phyloP scores from a whole-genome alignment of 1,140 invertebrate species.

The Globodera ellingtonae region DNA sequence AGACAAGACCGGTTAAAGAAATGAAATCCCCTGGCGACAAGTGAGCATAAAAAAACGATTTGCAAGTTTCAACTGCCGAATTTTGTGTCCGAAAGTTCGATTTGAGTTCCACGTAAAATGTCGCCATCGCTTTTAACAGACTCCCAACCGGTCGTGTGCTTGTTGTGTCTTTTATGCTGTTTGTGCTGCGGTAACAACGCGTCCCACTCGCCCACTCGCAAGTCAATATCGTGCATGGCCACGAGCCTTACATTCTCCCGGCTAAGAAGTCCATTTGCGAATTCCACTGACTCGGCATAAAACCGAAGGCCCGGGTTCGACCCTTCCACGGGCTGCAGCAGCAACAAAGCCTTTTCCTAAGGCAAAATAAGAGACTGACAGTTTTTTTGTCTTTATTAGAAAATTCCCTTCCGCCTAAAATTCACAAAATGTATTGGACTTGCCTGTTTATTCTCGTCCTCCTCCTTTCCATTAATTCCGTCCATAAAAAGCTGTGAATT shows the following conservation, averaged over 20 bases:
- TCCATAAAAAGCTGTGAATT: conserved; percentile 29
- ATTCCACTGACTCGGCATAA: conserved; percentile 22
- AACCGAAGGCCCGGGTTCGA: conserved; percentile 4
- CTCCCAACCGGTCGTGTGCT: neutral
- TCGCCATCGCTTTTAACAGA: neutral
- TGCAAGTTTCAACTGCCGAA: no score
- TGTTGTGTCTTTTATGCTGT: conserved; percentile 24
- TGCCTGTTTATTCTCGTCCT: conserved; percentile 5
- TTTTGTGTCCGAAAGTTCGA: no score
- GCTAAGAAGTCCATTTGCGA: neutral
- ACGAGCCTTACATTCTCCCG: conserved; percentile 5
- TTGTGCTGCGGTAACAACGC: conserved; percentile 31
- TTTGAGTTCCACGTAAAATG: no score
- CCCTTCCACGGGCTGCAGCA: conserved; percentile 21
- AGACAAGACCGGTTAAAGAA: no score
- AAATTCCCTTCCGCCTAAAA: neutral
- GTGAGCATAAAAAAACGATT: no score
- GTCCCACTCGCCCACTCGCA: conserved; percentile 38
- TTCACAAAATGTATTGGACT: neutral
- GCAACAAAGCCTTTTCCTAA: conserved; percentile 35
- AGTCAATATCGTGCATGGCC: conserved; percentile 43
- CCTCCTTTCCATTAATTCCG: neutral
- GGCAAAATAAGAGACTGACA: neutral
- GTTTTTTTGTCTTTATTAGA: neutral
- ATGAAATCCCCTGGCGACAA: no score